Conservation (phyloP, 2,797 vertebrate species). For the Paratrypauchen microcephalus region DNA sequence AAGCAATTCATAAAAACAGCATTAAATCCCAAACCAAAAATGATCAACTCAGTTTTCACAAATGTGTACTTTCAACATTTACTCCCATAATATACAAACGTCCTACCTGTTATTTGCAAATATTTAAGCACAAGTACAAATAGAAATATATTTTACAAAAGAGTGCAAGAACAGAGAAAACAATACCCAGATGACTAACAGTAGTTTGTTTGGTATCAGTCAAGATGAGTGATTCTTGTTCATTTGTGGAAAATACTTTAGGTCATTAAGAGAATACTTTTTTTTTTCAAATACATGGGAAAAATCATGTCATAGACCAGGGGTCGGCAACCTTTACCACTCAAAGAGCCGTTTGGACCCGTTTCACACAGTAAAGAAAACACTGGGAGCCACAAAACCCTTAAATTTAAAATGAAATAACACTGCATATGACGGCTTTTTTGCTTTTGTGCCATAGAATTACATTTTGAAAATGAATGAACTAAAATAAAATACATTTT, state of each 20-base stretch:
- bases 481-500: too few relatives aligned
- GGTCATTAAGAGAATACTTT: background rate
- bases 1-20: background rate
- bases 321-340: too few relatives aligned
- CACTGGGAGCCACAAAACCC: too few relatives aligned
- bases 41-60: background rate
- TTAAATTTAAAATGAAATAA: too few relatives aligned
- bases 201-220: background rate
- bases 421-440: too few relatives aligned
- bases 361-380: too few relatives aligned
- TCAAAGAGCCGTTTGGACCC: too few relatives aligned
- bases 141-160: conserved; percentile 9
- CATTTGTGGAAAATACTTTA: conserved; percentile 5
- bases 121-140: background rate
- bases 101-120: background rate
- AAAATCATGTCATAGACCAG: too few relatives aligned
- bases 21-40: background rate
- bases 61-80: background rate
- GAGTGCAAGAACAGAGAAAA: background rate
- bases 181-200: background rate
- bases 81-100: background rate
- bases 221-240: background rate
- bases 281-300: too few relatives aligned
- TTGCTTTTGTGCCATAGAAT: too few relatives aligned
- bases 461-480: too few relatives aligned